A percentile compares a stretch with the other conserved stretches of the same genome.
Conservation (phyloP, 2,797 vertebrate genomes). For the Brotogeris chrysoptera region DNA sequence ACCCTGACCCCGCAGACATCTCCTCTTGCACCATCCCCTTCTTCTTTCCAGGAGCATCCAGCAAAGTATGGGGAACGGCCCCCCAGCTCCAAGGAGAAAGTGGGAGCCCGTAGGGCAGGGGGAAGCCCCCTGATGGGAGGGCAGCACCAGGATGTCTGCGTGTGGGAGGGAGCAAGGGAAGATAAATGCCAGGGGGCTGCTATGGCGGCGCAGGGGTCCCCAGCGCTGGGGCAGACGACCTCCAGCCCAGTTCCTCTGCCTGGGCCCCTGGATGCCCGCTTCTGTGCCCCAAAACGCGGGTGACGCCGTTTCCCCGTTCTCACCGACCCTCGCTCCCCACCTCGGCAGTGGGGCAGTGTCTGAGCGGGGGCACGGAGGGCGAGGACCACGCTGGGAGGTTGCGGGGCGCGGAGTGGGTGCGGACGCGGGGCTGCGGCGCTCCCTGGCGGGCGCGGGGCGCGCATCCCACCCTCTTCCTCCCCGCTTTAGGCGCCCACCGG, state of each 20-base stretch:
- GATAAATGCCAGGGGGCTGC: background rate
- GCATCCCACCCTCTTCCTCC: background rate
- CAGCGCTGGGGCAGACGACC: background rate
- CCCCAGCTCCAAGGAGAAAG: too few relatives aligned
- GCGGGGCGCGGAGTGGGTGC: background rate
- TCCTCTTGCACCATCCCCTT: background rate
- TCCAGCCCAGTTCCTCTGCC: background rate
- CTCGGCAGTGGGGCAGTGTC: background rate
- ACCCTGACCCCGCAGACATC: background rate
- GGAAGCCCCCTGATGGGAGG: background rate
- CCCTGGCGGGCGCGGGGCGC: conserved; percentile 50
- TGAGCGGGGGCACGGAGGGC: background rate
- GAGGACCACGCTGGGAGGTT: too few relatives aligned
- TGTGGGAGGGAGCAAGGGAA: background rate
- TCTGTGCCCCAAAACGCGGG: background rate
- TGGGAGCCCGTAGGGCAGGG: background rate
- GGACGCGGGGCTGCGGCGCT: background rate
- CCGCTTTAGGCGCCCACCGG: background rate
- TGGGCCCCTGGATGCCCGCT: background rate
- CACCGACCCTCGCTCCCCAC: background rate
- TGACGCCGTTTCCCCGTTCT: too few relatives aligned
- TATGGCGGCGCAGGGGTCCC: accelerated
- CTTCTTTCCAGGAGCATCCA: background rate
- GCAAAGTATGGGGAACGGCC: background rate
- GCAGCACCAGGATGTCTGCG: too few relatives aligned